Evolutionary conservation across 2,888 invertebrate genomes (phyloP), one percentile per base, ranked within the genome.

Genomic region (Andrena bucephala): DNA sequence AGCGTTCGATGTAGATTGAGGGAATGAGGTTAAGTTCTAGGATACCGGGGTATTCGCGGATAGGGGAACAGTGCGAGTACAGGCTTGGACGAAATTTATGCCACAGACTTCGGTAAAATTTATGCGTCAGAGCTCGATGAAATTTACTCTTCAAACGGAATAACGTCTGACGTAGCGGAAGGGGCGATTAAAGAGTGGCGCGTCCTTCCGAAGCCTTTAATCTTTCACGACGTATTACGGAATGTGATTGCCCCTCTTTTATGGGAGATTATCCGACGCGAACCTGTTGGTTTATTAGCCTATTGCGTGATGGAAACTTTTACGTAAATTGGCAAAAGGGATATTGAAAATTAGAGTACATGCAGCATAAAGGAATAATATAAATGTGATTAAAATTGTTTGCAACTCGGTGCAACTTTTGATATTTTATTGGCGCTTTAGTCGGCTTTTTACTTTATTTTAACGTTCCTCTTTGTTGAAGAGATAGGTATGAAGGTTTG

Each of bases 21-120:
- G 67, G 80, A 86, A 86, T 62, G 75, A 85, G 87, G 81, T 87
- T 88, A 86, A 87, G 84, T 88, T 87, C 87, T 84, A 84, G 81
- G 79, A 88, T 86, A 79, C 63, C 77, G 68, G 79, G 70, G 86
- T 42, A 42, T 84, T 75, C 77, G 75, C 42, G 88, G n/a, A 50
- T 57, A 42, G 72, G 59, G 80, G 74, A 74, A 83, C 78, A 83
- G 72, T 62, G 50, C 52, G 67, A 67, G 48, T 74, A 69, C 73
- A 60, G 77, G 83, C 70, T 62, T 36, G 24, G 31, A 2, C 33
- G 72, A 57, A 81, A 81, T 81, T 81, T 80, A 80, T 80, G 62
- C 71, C 66, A 48, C 70, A 48, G 82, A 74, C 65, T 42, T 48
- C 54, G 65, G 68, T 69, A 8, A 69, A 69, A 69, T 69, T 69